phyloP scores from a whole-genome alignment of 2,888 invertebrate species.

The Hermaeophaga mercurialis region DNA sequence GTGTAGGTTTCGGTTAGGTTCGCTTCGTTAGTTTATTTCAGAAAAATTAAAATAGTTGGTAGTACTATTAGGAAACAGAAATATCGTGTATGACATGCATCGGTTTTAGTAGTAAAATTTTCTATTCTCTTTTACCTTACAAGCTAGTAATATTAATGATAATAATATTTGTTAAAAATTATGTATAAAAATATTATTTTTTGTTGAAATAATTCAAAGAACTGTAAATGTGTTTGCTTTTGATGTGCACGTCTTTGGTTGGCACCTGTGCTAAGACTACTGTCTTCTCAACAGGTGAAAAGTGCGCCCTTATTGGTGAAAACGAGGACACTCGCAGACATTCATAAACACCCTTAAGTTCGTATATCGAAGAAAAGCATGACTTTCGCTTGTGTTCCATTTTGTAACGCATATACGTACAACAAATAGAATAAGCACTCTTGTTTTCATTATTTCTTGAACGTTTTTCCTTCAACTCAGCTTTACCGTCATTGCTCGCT shows the following conservation, averaged over 20 bases:
- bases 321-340: constrained; percentile 65
- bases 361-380: constrained; percentile 40
- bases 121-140: too few relatives aligned
- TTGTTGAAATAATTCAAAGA: too few relatives aligned
- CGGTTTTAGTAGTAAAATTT: too few relatives aligned
- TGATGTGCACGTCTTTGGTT: constrained; percentile 44
- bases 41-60: too few relatives aligned
- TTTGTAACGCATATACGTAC: constrained; percentile 19
- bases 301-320: constrained; percentile 79
- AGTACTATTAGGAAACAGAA: too few relatives aligned
- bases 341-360: constrained; percentile 39
- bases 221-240: constrained; percentile 24
- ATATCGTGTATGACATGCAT: too few relatives aligned
- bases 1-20: too few relatives aligned
- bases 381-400: constrained; percentile 42
- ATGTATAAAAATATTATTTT: too few relatives aligned
- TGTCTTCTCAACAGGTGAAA: constrained; percentile 77
- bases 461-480: constrained; percentile 14
- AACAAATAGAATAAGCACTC: constrained; percentile 36
- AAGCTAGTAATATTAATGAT: too few relatives aligned
- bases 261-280: constrained; percentile 55
- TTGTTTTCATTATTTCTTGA: constrained; percentile 29
- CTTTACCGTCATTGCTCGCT: constrained; percentile 5
- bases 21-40: too few relatives aligned
- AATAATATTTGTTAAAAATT: too few relatives aligned